These are phyloP conservation scores for Cantharis rufa DNA, from an alignment of 2,888 invertebrate genomes.

Conservation along the genomic window DNA sequence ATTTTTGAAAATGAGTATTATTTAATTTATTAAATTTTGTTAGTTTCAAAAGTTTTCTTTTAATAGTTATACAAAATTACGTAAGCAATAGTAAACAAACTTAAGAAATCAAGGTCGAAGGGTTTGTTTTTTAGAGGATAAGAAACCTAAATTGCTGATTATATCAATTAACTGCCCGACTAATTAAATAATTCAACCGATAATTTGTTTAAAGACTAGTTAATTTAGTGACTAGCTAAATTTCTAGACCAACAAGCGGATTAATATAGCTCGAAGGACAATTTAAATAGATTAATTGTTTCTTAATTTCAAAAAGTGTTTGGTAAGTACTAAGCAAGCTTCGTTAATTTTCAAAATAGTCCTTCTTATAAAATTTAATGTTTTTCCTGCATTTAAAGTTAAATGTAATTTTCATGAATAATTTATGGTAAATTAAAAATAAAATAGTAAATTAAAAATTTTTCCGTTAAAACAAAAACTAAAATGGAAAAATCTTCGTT, in stretches of 20 bases:
- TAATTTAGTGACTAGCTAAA: background rate
- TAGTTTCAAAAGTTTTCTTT: too few relatives aligned
- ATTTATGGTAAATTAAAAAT: too few relatives aligned
- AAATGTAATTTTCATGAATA: background rate
- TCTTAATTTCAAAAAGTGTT: background rate
- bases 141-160: background rate
- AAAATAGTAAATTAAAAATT: too few relatives aligned
- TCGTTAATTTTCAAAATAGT: background rate
- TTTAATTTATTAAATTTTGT: too few relatives aligned
- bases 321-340: background rate
- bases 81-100: too few relatives aligned
- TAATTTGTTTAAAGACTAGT: background rate
- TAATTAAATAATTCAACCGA: background rate
- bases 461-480: background rate
- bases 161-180: background rate
- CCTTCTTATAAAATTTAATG: background rate
- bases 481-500: background rate
- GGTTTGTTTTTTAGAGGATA: background rate
- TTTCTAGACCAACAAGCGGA: background rate
- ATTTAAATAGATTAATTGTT: background rate
- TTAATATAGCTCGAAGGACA: background rate
- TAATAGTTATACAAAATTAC: too few relatives aligned
- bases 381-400: background rate
- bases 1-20: too few relatives aligned
- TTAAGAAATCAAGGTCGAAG: background rate